Evolutionary conservation across 1,140 invertebrate genomes (phyloP).

Genomic region (Myzus persicae): DNA sequence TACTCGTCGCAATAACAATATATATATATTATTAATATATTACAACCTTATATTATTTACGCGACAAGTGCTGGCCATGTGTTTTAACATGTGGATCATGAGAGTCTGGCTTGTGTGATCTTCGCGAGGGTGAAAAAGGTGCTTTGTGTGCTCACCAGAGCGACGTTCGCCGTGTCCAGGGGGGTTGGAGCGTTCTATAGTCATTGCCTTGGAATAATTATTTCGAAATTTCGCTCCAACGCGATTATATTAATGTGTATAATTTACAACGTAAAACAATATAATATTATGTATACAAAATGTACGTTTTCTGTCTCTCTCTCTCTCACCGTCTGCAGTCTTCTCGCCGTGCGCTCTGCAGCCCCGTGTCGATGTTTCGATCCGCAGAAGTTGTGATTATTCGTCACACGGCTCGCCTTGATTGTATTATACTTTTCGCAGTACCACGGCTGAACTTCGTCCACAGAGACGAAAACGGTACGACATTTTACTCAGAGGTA

Average conservation of each 20-base stretch:
- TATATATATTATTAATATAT: not conserved
- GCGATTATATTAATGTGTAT: not conserved
- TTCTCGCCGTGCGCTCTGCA: not conserved
- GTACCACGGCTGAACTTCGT: not conserved
- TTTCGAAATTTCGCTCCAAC: not conserved
- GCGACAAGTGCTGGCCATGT: conserved; percentile 51
- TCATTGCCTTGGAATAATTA: not conserved
- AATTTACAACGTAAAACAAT: too few relatives aligned
- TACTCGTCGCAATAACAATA: not conserved
- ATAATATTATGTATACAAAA: too few relatives aligned
- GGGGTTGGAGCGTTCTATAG: not conserved
- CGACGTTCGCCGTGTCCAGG: not conserved
- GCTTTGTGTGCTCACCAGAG: too few relatives aligned
- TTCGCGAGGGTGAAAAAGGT: conserved; percentile 34
- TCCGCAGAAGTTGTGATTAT: not conserved
- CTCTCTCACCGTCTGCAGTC: not conserved
- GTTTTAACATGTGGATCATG: conserved; percentile 48
- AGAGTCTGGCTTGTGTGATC: conserved; percentile 21
- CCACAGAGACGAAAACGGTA: not conserved
- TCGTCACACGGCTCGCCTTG: too few relatives aligned
- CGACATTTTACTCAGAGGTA: not conserved
- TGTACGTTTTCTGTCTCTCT: not conserved
- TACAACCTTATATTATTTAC: not conserved
- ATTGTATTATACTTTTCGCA: not conserved
- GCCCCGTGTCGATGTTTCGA: too few relatives aligned